Evolutionary conservation across 2,113 vertebrate genomes (phyloP).

Genomic region (Sylvia atricapilla): DNA sequence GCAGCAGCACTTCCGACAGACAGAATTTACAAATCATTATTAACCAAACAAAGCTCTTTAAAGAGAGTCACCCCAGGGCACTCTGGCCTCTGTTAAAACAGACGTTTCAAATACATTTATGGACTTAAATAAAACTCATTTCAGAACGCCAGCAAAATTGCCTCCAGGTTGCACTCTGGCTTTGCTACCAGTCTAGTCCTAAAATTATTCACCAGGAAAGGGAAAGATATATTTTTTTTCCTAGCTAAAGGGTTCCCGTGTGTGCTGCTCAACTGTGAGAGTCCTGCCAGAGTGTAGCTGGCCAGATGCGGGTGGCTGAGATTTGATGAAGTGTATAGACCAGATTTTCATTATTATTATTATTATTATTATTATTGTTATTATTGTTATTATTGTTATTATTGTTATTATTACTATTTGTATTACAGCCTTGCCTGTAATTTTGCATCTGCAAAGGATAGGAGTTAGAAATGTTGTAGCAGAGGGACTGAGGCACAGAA

Average conservation of each 20-base stretch:
- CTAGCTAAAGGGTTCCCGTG: not conserved
- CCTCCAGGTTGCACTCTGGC: conserved; percentile 53
- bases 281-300: not conserved
- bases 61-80: conserved; percentile 43
- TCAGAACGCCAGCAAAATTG: not conserved
- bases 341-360: not conserved
- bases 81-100: conserved; percentile 43
- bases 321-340: not conserved
- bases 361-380: not conserved
- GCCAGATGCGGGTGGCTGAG: not conserved
- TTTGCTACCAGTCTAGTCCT: conserved; percentile 51
- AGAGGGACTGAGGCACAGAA: not conserved
- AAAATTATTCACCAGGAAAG: conserved; percentile 40
- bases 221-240: not conserved
- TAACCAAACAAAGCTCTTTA: conserved; percentile 53
- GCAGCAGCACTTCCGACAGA: not conserved
- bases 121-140: conserved; percentile 50
- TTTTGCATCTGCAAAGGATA: not conserved
- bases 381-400: not conserved
- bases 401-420: not conserved
- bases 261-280: not conserved
- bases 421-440: not conserved
- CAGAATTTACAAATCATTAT: conserved; percentile 6
- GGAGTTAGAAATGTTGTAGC: not conserved
- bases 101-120: conserved; percentile 51